Evolutionary conservation across 2,113 vertebrate genomes (phyloP).

Genomic region (Tachycineta bicolor): DNA sequence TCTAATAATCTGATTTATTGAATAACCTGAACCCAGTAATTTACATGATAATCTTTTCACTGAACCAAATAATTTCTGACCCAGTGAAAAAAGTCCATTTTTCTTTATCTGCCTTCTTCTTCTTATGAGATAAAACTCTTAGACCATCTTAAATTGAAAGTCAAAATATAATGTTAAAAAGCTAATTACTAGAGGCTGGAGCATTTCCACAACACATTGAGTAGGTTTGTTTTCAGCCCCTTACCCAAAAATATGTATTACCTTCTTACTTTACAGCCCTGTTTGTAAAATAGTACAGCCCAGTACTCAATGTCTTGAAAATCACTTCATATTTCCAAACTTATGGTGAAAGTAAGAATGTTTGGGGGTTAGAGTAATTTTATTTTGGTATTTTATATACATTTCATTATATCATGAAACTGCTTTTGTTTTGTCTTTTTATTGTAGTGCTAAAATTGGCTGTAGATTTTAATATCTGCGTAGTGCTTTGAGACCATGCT

Average conservation of each 20-base stretch:
- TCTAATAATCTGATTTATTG: not conserved
- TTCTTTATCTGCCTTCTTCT: not conserved
- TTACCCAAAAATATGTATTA: not conserved
- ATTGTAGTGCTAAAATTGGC: constrained; percentile 59
- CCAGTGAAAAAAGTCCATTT: not conserved
- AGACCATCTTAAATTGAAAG: not conserved
- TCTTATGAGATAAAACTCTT: not conserved
- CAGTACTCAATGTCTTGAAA: not conserved
- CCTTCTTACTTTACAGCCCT: not conserved
- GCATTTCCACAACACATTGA: not conserved
- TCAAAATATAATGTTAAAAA: not conserved
- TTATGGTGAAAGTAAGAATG: not conserved
- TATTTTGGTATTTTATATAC: constrained; percentile 11
- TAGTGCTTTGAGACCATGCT: constrained; percentile 41
- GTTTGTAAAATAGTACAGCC: not conserved
- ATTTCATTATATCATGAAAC: constrained; percentile 11
- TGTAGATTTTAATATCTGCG: constrained; percentile 56
- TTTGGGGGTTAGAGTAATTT: not conserved
- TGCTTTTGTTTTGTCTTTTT: constrained; percentile 48
- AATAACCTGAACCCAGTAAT: not conserved
- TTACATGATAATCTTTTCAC: not conserved
- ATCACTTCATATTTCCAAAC: constrained; percentile 38
- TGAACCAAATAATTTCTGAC: not conserved
- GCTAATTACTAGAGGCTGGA: not conserved
- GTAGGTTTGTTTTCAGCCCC: not conserved